Conservation (phyloP, 1,140 invertebrate genomes). For the Parapsyche elsis region DNA sequence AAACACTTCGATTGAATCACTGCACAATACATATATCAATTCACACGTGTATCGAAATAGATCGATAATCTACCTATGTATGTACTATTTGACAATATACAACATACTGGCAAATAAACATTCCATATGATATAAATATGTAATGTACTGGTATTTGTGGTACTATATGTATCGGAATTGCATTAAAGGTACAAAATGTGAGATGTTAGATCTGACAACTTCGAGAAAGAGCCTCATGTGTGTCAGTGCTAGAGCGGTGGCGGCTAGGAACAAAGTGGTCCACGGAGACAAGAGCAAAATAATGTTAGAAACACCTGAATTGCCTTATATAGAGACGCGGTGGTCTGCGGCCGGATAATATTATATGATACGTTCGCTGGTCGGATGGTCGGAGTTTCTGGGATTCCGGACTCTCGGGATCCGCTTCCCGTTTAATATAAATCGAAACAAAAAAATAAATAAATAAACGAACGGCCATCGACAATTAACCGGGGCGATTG, state of each 20-base stretch:
- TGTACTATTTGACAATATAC: too few relatives aligned
- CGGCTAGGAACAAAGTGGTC: conserved; percentile 29
- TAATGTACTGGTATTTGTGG: too few relatives aligned
- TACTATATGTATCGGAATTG: too few relatives aligned
- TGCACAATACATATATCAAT: too few relatives aligned
- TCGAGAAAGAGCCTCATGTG: neutral
- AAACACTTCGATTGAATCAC: too few relatives aligned
- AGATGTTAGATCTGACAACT: neutral
- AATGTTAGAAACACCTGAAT: conserved; percentile 45
- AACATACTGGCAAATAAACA: too few relatives aligned
- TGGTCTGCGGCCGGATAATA: conserved; percentile 15
- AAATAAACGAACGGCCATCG: neutral
- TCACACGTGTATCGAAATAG: too few relatives aligned
- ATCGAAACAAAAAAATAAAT: neutral
- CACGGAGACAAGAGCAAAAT: neutral
- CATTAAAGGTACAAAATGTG: too few relatives aligned
- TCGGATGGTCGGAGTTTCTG: neutral
- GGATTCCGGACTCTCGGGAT: neutral
- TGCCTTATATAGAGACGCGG: conserved; percentile 24
- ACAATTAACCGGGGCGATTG: neutral
- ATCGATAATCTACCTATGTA: too few relatives aligned
- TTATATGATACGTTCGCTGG: too few relatives aligned
- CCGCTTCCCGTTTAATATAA: neutral
- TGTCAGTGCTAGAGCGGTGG: neutral
- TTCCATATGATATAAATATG: too few relatives aligned